Evolutionary conservation across 2,888 invertebrate species (phyloP).

Genomic region (Caenorhabditis sp.): DNA sequence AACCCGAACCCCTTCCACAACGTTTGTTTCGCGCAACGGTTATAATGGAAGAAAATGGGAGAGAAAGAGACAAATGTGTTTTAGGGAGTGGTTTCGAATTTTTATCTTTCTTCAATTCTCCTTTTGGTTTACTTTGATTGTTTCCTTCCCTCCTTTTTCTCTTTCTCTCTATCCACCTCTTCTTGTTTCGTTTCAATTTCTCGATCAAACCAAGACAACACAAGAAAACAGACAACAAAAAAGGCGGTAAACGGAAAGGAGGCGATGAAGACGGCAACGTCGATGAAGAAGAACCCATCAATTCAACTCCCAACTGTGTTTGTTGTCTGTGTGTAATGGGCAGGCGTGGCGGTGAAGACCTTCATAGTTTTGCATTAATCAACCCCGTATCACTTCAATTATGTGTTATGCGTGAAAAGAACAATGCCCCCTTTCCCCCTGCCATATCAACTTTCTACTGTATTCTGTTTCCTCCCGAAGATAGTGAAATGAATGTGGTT

Average conservation of each 20-base stretch:
- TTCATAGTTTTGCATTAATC: slow-evolving; percentile 39
- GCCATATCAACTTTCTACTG: too few relatives aligned
- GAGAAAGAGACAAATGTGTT: slow-evolving; percentile 28
- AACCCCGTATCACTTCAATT: slow-evolving; percentile 46
- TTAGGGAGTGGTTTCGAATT: slow-evolving; percentile 56
- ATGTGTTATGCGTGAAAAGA: slow-evolving; percentile 13
- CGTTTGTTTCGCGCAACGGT: slow-evolving; percentile 19
- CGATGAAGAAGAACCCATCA: slow-evolving; percentile 38
- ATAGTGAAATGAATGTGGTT: slow-evolving; percentile 4
- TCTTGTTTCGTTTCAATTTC: too few relatives aligned
- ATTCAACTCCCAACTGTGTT: slow-evolving; percentile 52
- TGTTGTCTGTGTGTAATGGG: slow-evolving; percentile 60
- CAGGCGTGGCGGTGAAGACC: slow-evolving; percentile 45
- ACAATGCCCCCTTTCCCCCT: not conserved
- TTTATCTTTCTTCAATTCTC: not conserved
- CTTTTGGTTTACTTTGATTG: too few relatives aligned
- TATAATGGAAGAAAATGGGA: slow-evolving; percentile 7
- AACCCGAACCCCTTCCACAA: too few relatives aligned
- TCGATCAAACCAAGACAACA: too few relatives aligned
- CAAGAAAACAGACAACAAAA: slow-evolving; percentile 17
- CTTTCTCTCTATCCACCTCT: slow-evolving; percentile 19
- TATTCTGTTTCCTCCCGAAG: not conserved
- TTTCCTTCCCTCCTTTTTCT: slow-evolving; percentile 13
- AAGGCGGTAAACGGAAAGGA: not conserved
- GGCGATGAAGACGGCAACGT: not conserved